Percentiles rank a stretch among this genome's conserved stretches.
These are phyloP conservation scores for Linepithema humile DNA, from an alignment of 1,140 invertebrate species.

Conservation along the genomic window DNA sequence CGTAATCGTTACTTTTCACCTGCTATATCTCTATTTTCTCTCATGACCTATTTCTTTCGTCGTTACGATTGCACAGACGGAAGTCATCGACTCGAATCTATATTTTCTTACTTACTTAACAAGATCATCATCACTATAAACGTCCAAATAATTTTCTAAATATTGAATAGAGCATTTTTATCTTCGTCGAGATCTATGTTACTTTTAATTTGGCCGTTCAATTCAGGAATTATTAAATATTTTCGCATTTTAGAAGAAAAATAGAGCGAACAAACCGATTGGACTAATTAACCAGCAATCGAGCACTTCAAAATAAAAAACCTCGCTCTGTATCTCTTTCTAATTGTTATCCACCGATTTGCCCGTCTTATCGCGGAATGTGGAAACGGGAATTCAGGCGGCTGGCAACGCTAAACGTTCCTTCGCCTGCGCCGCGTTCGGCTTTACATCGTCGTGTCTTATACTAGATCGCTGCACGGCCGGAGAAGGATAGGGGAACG, in stretches of 20 bases:
- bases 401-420: conserved; percentile 42
- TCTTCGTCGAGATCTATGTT: background rate
- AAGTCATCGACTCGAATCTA: background rate
- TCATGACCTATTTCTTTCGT: conserved; percentile 40
- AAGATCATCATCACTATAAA: background rate
- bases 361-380: conserved; percentile 1
- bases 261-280: too few species aligned
- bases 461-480: conserved; percentile 62
- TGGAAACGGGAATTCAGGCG: background rate
- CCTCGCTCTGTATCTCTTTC: background rate
- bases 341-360: conserved; percentile 9
- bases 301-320: too few species aligned
- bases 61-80: background rate
- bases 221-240: background rate
- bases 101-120: background rate
- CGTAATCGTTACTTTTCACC: conserved; percentile 36
- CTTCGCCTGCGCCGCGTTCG: conserved; percentile 7
- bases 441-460: conserved; percentile 61
- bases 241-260: too few species aligned
- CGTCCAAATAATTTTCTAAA: background rate
- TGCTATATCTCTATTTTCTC: conserved; percentile 29
- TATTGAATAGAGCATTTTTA: background rate
- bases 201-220: background rate
- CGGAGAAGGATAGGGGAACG: conserved; percentile 65
- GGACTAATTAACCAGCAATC: too few species aligned